A percentile compares a stretch with the other conserved stretches of the same genome.
Evolutionary conservation across 1,140 invertebrate species (phyloP).

Genomic region (Paraescarpia echinospica): DNA sequence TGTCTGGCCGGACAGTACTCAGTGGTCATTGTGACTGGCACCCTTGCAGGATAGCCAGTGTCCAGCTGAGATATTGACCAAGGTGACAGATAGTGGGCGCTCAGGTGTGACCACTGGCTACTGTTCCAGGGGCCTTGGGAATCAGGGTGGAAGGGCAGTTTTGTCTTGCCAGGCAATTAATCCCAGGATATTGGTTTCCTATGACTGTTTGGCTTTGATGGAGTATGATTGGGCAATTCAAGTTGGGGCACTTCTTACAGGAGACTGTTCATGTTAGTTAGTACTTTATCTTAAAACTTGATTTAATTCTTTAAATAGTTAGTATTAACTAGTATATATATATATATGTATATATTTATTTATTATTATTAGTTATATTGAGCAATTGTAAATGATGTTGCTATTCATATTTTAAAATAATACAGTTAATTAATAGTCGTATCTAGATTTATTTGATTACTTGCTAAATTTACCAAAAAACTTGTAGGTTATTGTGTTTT

Average conservation of each 20-base stretch:
- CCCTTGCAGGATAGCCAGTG: background rate
- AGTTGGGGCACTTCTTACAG: background rate
- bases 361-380: no score
- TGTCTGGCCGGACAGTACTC: background rate
- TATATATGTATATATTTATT: no score
- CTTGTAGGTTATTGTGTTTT: no score
- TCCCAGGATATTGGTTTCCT: background rate
- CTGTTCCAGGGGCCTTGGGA: background rate
- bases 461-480: no score
- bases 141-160: background rate
- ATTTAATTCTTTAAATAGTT: no score
- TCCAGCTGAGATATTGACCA: conserved; percentile 4
- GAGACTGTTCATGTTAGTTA: no score
- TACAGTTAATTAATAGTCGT: no score
- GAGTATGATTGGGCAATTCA: background rate
- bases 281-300: no score
- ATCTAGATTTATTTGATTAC: no score
- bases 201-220: background rate
- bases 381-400: no score
- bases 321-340: no score
- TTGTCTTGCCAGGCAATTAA: background rate
- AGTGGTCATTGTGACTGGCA: background rate
- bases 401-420: no score
- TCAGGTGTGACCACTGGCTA: background rate
- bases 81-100: background rate